These are phyloP conservation scores for Bubo blakistoni DNA, from an alignment of 2,113 vertebrate genomes.

Conservation along the genomic window DNA sequence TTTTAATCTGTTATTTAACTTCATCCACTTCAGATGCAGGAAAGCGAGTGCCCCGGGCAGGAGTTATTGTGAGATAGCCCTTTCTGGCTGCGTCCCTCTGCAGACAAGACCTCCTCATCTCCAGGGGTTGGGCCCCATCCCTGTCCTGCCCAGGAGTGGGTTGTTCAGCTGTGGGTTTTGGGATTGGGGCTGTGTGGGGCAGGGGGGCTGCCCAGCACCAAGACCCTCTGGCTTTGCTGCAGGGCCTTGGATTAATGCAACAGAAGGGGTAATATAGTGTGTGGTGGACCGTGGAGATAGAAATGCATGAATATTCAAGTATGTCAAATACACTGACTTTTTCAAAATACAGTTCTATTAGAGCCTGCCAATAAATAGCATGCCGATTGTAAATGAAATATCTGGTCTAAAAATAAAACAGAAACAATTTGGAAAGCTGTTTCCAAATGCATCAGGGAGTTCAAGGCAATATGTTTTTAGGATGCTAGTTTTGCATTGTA, in stretches of 20 bases:
- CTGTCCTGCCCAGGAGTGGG: rapidly evolving
- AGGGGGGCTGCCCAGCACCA: neutral
- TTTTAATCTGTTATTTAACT: neutral
- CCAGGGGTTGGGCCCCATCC: rapidly evolving
- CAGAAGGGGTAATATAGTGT: rapidly evolving
- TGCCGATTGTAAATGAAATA: neutral
- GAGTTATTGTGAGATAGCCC: rapidly evolving
- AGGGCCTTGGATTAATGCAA: rapidly evolving
- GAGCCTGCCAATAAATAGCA: neutral
- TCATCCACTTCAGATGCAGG: neutral
- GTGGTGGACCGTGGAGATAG: neutral
- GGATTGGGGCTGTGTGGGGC: neutral
- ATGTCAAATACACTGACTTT: neutral
- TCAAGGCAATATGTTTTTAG: neutral
- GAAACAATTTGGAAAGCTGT: slow-evolving; percentile 1
- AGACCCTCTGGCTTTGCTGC: neutral
- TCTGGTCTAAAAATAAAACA: neutral
- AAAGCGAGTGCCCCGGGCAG: rapidly evolving
- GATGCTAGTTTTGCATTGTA: neutral
- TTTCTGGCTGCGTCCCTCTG: rapidly evolving
- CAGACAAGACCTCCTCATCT: neutral
- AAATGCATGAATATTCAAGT: neutral
- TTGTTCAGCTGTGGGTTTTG: rapidly evolving
- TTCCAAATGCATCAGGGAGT: neutral
- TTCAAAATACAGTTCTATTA: neutral